These are phyloP conservation scores for Perccottus glenii DNA, from an alignment of 2,113 vertebrate genomes.

Conservation along the genomic window DNA sequence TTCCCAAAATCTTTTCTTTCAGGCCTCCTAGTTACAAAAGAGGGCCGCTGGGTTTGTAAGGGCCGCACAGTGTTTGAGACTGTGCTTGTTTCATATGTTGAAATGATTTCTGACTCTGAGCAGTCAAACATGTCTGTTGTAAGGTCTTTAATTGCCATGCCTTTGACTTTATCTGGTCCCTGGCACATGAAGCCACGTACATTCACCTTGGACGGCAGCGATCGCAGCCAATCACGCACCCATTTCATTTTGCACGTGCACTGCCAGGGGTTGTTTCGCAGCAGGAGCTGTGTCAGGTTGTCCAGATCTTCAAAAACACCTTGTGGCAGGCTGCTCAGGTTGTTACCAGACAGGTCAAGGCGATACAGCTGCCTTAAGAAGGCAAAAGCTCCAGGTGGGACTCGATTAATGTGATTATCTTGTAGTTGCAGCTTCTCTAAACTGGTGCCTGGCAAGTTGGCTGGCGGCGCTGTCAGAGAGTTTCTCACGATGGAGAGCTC, in stretches of 20 bases:
- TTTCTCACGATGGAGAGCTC: constrained; percentile 96
- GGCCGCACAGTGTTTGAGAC: constrained; percentile 85
- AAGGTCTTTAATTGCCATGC: constrained; percentile 98
- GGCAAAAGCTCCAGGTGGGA: constrained; percentile 92
- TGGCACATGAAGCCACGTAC: constrained; percentile 99
- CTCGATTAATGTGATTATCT: constrained; percentile 96
- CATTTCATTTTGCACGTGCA: constrained; percentile 99
- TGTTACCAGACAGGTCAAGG: constrained; percentile 97
- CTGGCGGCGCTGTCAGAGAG: constrained; percentile 91
- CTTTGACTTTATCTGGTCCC: constrained; percentile 95
- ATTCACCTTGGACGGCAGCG: constrained; percentile 90
- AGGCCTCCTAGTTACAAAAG: constrained; percentile 90
- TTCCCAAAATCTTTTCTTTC: constrained; percentile 85
- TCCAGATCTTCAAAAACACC: constrained; percentile 97
- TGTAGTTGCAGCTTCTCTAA: constrained; percentile 96
- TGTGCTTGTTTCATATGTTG: constrained; percentile 87
- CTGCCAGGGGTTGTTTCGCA: constrained; percentile 98
- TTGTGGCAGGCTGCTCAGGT: constrained; percentile 94
- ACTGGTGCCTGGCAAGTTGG: constrained; percentile 91
- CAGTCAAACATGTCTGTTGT: constrained; percentile 92
- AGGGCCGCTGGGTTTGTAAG: constrained; percentile 88
- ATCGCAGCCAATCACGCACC: constrained; percentile 96
- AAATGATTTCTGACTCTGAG: constrained; percentile 78
- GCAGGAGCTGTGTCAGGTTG: constrained; percentile 96
- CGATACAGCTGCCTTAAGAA: constrained; percentile 94